Conservation (phyloP, 2,888 invertebrate species). For the Chrysomela aeneicollis region DNA sequence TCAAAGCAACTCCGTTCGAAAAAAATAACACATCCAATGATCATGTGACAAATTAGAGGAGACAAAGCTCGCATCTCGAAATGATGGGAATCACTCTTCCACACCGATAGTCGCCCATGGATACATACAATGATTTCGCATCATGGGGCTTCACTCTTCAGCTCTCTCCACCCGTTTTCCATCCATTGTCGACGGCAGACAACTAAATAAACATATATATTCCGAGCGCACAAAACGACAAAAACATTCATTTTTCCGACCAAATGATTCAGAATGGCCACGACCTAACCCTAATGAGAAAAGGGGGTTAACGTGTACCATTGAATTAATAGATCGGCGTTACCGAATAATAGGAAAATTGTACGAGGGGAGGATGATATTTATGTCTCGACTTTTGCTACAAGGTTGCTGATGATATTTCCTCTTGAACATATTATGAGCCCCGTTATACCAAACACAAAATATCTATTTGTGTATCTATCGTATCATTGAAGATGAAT, state of each 20-base stretch:
- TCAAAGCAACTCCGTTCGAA: not conserved
- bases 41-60: slow-evolving; percentile 1
- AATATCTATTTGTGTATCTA: too few relatives aligned
- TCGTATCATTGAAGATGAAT: too few relatives aligned
- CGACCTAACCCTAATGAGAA: slow-evolving; percentile 17
- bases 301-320: slow-evolving; percentile 11
- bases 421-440: too few relatives aligned
- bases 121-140: not conserved
- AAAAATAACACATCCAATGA: not conserved
- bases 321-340: slow-evolving; percentile 3
- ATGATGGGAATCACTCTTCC: not conserved
- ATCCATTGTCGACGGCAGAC: not conserved
- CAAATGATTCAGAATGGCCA: slow-evolving; percentile 20
- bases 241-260: slow-evolving; percentile 27
- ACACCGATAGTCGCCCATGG: not conserved
- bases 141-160: not conserved
- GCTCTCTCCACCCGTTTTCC: not conserved
- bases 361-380: not conserved
- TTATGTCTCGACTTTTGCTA: not conserved
- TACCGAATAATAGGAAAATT: not conserved
- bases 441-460: too few relatives aligned
- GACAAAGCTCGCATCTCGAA: slow-evolving; percentile 3
- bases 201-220: slow-evolving; percentile 5
- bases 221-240: slow-evolving; percentile 3
- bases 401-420: too few relatives aligned